Base-by-base conservation (phyloP, 92 coral and sea anemone species). In the Pocillopora meandrina region DNA sequence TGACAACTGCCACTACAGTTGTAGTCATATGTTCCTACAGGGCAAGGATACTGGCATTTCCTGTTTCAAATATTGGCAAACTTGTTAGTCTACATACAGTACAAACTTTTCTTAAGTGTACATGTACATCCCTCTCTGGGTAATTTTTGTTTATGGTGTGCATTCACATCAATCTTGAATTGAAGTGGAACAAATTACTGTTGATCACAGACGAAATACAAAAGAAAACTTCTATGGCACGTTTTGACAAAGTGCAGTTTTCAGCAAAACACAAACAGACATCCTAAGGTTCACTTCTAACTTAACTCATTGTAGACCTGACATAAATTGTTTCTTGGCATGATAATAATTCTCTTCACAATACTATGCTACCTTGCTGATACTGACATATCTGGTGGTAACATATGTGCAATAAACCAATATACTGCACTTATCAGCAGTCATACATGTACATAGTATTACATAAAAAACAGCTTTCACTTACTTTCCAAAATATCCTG, bases 401-500 rank as follows among this genome's bases (percentile, higher is more conserved):
- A 21, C 3, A 1, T 6, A 10, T 17, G 67, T 16, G 67, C 21
- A 62, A 62, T 8, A 62, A 61, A 15, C 16, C 5, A 61, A 16
- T 65, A 20, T 7, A 19, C 5, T 20, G 35, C 23, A 42, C 52
- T 42, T 42, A 42, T 3, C 52, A 42, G 72, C 35, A 26, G 14
- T 68, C 2, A 35, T 18, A 68, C 5, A 26, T 13, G 65, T 72
- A 72, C 76, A 42, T 42, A 23, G 8, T 63, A 65, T 20, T 20
- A 36, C 65, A 18, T 56, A 71, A 52, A 13, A 18, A 56, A 31
- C 42, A 7, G 13, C 15, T 17, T 21, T 61, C 14, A 79, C 85
- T 76, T 85, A 96, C 99, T 91, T 84, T 60, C 99, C 99, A 70
- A 56, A 78, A 62, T 20, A 71, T 17, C 99, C 99, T 7, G 92